Conservation (phyloP, 2,888 invertebrate species). For the Drosophila neotestacea region DNA sequence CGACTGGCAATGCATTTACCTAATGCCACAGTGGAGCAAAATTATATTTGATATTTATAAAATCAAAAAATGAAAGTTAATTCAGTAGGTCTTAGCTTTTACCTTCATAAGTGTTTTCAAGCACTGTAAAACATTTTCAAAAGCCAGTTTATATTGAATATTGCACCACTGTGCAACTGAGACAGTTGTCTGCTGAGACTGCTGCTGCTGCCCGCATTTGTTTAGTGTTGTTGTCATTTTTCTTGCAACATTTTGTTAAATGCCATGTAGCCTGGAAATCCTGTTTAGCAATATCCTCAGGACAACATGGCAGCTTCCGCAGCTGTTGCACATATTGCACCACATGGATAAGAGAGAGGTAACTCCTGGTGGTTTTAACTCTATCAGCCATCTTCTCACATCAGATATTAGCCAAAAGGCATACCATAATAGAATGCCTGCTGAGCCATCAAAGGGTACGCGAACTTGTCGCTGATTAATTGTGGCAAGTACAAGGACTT, state of each 20-base stretch:
- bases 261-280: slow-evolving; percentile 75
- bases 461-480: too few relatives aligned
- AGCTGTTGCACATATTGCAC: slow-evolving; percentile 48
- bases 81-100: too few relatives aligned
- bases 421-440: neutral
- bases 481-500: too few relatives aligned
- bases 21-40: slow-evolving; percentile 41
- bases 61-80: too few relatives aligned
- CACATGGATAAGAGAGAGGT: slow-evolving; percentile 4
- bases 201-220: slow-evolving; percentile 42
- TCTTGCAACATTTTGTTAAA: slow-evolving; percentile 67
- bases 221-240: slow-evolving; percentile 50
- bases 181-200: slow-evolving; percentile 15
- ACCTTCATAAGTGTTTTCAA: too few relatives aligned
- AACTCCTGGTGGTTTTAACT: slow-evolving; percentile 14
- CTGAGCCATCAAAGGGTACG: neutral
- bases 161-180: slow-evolving; percentile 45
- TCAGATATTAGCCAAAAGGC: slow-evolving; percentile 2
- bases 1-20: slow-evolving; percentile 39
- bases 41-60: neutral
- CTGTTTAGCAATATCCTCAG: slow-evolving; percentile 73
- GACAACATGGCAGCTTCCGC: slow-evolving; percentile 54
- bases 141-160: neutral
- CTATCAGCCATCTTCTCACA: slow-evolving; percentile 8
- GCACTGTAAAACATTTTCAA: too few relatives aligned